phyloP scores from a whole-genome alignment of 2,888 invertebrate genomes.

The Andrena hattorfiana region DNA sequence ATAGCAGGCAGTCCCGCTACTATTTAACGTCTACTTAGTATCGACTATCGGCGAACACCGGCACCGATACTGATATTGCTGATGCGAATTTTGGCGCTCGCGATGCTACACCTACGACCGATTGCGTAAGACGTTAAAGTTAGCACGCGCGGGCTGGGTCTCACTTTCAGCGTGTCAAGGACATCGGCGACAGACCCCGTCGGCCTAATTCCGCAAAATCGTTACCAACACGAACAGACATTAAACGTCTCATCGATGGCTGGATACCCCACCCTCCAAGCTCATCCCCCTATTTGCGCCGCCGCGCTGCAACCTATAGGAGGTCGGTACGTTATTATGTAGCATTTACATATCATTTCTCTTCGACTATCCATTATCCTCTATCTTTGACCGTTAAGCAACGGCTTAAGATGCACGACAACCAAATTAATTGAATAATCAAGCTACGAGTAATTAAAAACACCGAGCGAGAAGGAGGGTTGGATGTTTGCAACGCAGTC shows the following conservation, averaged over 20 bases:
- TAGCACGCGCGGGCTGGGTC: constrained; percentile 73
- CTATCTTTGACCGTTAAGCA: no score
- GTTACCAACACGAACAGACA: constrained; percentile 38
- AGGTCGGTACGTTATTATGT: no score
- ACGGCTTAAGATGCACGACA: no score
- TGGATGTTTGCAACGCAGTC: constrained; percentile 6
- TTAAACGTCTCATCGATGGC: constrained; percentile 29
- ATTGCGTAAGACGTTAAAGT: constrained; percentile 73
- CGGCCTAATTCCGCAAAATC: constrained; percentile 70
- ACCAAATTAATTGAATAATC: no score
- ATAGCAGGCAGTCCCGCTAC: neutral
- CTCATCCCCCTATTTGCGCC: neutral
- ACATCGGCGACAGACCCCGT: constrained; percentile 76
- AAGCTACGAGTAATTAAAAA: no score
- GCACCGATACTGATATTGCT: constrained; percentile 27
- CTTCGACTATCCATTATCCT: no score
- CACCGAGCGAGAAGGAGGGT: no score
- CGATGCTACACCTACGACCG: constrained; percentile 70
- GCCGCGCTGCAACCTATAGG: no score
- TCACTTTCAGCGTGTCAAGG: constrained; percentile 82
- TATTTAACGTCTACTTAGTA: neutral
- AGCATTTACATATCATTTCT: no score
- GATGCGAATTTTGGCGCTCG: constrained; percentile 52
- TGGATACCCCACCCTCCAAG: neutral
- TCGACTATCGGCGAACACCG: neutral